A percentile compares a stretch with the other conserved stretches of the same genome.
These are phyloP conservation scores for Anseranas semipalmata DNA, from an alignment of 2,113 vertebrate species.

Conservation along the genomic window DNA sequence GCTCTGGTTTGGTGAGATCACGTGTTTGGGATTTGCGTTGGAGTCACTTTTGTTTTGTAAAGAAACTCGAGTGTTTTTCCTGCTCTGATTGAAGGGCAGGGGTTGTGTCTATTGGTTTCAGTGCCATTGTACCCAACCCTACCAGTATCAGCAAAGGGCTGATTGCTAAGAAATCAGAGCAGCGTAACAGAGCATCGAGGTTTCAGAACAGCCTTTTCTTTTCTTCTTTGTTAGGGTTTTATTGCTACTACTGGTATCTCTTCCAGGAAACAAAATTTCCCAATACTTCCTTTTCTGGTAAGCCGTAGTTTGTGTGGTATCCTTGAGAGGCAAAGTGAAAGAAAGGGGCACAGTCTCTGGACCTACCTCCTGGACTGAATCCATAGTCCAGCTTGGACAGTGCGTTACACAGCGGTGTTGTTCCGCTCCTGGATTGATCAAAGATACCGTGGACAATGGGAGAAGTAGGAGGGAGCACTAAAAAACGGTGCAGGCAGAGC, in stretches of 20 bases:
- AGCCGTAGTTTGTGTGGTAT: not conserved
- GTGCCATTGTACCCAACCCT: not conserved
- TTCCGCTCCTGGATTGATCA: not conserved
- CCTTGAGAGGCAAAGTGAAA: not conserved
- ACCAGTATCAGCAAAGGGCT: not conserved
- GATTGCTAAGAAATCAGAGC: not conserved
- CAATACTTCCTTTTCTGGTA: slow-evolving; percentile 45
- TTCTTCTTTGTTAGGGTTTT: not conserved
- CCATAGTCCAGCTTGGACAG: not conserved
- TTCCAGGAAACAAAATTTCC: slow-evolving; percentile 52
- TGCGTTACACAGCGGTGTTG: not conserved
- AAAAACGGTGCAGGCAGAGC: not conserved
- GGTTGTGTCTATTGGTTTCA: not conserved
- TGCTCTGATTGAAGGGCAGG: not conserved
- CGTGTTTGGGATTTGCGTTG: fast-evolving
- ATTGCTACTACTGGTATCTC: not conserved
- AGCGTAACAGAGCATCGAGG: not conserved
- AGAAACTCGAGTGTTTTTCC: not conserved
- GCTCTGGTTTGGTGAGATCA: not conserved
- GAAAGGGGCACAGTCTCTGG: not conserved
- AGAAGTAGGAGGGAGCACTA: not conserved
- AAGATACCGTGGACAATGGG: not conserved
- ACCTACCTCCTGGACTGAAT: not conserved
- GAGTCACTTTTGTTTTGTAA: not conserved
- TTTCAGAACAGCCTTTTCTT: slow-evolving; percentile 22